These are phyloP conservation scores for Petromus typicus DNA, from an alignment of 2,113 vertebrate species.

Conservation along the genomic window DNA sequence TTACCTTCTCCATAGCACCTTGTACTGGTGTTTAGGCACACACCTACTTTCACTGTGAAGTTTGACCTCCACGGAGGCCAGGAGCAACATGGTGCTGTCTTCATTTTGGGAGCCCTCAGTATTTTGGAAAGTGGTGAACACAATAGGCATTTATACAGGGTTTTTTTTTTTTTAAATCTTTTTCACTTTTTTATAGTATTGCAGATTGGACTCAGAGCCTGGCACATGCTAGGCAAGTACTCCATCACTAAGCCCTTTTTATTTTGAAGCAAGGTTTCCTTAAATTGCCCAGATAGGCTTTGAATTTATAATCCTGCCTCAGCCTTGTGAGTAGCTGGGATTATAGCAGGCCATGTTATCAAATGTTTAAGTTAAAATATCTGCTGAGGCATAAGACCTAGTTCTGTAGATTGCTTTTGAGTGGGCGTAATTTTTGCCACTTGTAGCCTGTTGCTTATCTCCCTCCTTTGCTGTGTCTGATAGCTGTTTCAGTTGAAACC, in stretches of 20 bases:
- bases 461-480: neutral
- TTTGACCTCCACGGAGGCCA: neutral
- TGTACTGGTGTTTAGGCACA: neutral
- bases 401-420: neutral
- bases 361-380: constrained; percentile 18
- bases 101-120: neutral
- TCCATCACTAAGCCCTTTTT: neutral
- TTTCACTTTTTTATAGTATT: neutral
- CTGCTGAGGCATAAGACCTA: constrained; percentile 20
- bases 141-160: neutral
- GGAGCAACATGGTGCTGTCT: neutral
- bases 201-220: neutral
- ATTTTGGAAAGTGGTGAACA: neutral
- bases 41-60: neutral
- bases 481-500: neutral
- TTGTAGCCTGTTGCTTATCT: neutral
- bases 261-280: neutral
- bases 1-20: neutral
- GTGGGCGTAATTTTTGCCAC: neutral
- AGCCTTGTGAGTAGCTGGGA: neutral
- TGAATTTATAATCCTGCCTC: neutral
- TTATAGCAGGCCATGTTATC: constrained; percentile 15
- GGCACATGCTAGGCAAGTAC: neutral
- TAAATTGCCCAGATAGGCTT: neutral
- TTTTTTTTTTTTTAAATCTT: neutral